Evolutionary conservation across 2,797 vertebrate genomes (phyloP).

Genomic region (Takifugu rubripes): DNA sequence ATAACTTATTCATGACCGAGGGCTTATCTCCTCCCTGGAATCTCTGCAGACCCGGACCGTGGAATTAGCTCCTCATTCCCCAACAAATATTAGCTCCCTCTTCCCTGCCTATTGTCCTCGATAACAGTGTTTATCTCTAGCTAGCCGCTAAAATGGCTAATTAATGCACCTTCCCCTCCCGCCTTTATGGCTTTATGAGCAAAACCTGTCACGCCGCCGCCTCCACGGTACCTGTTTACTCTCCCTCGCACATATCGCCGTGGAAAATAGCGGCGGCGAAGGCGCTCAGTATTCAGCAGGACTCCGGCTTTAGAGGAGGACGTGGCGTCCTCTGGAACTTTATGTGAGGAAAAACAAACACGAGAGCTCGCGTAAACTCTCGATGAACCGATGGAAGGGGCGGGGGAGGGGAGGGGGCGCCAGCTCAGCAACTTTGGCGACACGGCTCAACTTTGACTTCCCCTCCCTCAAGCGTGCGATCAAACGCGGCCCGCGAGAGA

Average conservation of each 20-base stretch:
- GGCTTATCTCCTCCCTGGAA: slow-evolving; percentile 59
- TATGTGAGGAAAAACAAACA: slow-evolving; percentile 55
- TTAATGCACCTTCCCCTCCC: slow-evolving; percentile 45
- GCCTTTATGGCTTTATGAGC: slow-evolving; percentile 50
- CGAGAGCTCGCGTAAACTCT: slow-evolving; percentile 48
- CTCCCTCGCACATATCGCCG: slow-evolving; percentile 43
- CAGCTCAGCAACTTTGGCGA: slow-evolving; percentile 38
- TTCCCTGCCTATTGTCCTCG: slow-evolving; percentile 56
- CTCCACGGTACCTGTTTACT: slow-evolving; percentile 67
- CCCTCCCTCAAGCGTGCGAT: slow-evolving; percentile 10
- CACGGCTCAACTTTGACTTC: slow-evolving; percentile 49
- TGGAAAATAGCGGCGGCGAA: slow-evolving; percentile 56
- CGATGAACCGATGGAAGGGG: slow-evolving; percentile 50
- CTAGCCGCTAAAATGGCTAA: slow-evolving; percentile 61
- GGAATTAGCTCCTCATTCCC: slow-evolving; percentile 70
- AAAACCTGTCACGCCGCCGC: slow-evolving; percentile 59
- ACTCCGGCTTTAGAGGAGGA: slow-evolving; percentile 58
- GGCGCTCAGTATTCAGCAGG: slow-evolving; percentile 60
- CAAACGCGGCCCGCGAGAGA: slow-evolving; percentile 19
- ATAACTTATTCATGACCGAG: slow-evolving; percentile 66
- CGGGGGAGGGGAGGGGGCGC: slow-evolving; percentile 25
- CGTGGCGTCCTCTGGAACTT: slow-evolving; percentile 61
- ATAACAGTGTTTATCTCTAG: slow-evolving; percentile 67
- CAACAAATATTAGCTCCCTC: slow-evolving; percentile 67
- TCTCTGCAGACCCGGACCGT: slow-evolving; percentile 59